These are phyloP conservation scores for Tragulus kanchil DNA, from an alignment of 2,113 vertebrate genomes.

Conservation along the genomic window DNA sequence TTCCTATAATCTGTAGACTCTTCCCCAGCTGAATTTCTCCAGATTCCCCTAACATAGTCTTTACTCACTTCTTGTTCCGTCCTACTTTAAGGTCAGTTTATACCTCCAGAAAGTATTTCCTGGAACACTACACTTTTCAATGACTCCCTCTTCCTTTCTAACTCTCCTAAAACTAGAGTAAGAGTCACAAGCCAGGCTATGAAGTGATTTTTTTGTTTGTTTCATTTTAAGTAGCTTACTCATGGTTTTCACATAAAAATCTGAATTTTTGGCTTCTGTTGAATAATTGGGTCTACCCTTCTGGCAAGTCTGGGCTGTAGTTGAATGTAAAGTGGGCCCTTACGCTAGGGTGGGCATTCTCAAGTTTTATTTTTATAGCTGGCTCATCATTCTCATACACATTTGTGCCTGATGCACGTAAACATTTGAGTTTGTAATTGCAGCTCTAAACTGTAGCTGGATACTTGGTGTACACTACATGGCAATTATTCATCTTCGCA, in stretches of 20 bases:
- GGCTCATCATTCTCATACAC: not conserved
- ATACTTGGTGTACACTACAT: not conserved
- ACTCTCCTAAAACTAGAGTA: not conserved
- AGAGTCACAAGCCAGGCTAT: not conserved
- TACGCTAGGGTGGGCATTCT: not conserved
- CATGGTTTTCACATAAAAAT: conserved; percentile 7
- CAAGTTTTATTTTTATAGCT: not conserved
- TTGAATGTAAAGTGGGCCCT: not conserved
- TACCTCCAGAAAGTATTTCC: not conserved
- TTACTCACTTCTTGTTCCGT: not conserved
- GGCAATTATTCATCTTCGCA: not conserved
- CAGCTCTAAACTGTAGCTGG: not conserved
- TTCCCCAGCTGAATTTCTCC: not conserved
- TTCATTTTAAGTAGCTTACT: not conserved
- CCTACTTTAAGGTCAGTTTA: not conserved
- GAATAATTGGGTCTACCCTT: not conserved
- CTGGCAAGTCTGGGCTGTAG: not conserved
- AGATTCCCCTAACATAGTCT: not conserved
- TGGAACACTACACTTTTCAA: not conserved
- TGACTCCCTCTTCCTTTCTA: not conserved
- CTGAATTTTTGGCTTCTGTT: conserved; percentile 13
- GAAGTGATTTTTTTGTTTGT: not conserved
- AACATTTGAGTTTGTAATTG: not conserved
- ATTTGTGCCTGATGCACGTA: not conserved
- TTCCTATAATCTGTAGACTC: not conserved